phyloP scores from a whole-genome alignment of 30 jellyfish, hydroid and myxozoan genomes.

The Hydra vulgaris region DNA sequence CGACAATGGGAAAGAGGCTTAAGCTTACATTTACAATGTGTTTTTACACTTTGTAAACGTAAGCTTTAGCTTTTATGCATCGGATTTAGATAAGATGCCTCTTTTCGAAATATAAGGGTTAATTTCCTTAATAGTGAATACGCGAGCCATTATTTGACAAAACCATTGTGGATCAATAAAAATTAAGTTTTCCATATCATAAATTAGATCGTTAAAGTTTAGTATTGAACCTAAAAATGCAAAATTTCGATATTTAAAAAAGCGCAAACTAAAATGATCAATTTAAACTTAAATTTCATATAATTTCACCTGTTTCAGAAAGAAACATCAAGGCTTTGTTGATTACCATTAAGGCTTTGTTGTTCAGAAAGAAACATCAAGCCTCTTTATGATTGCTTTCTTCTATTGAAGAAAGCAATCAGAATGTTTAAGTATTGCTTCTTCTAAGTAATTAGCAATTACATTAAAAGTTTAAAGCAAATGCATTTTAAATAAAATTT shows the following conservation, averaged over 20 bases:
- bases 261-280: no score
- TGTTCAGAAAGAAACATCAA: no score
- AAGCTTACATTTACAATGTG: no score
- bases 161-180: constrained; percentile 95
- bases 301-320: constrained; percentile 78
- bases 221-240: constrained; percentile 46
- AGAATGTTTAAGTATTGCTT: no score
- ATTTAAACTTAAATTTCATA: no score
- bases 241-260: background rate
- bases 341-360: no score
- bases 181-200: constrained; percentile 39
- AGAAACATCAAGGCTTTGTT: constrained; percentile 69
- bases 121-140: constrained; percentile 62
- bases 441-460: no score
- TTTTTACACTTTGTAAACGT: no score
- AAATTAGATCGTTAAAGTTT: constrained; percentile 52
- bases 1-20: constrained; percentile 52
- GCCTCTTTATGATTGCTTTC: no score
- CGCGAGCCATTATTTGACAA: constrained; percentile 88
- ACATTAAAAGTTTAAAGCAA: no score
- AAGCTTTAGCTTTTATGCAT: constrained; percentile 42
- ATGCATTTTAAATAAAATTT: no score
- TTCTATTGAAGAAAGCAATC: no score
- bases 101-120: constrained; percentile 51
- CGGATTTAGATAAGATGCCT: constrained; percentile 36